Conservation (phyloP, 2,797 vertebrate genomes). For the Lutra lutra region DNA sequence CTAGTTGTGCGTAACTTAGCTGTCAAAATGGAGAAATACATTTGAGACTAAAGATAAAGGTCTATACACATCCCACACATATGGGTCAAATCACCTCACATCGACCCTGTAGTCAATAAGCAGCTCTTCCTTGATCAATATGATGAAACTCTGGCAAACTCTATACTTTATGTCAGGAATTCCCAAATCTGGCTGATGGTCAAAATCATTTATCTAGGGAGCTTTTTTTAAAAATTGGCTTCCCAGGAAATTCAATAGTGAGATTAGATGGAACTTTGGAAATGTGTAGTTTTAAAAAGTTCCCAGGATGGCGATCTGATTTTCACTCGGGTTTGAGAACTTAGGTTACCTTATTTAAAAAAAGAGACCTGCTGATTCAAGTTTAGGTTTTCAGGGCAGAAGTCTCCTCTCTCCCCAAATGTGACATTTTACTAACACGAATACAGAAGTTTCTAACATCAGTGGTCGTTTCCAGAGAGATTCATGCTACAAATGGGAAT, state of each 20-base stretch:
- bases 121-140: slow-evolving; percentile 61
- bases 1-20: background rate
- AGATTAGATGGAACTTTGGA: slow-evolving; percentile 47
- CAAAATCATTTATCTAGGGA: slow-evolving; percentile 12
- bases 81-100: background rate
- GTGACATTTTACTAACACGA: slow-evolving; percentile 55
- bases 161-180: background rate
- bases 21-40: slow-evolving; percentile 57
- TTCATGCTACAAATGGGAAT: slow-evolving; percentile 29
- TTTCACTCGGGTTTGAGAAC: slow-evolving; percentile 30
- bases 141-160: slow-evolving; percentile 69
- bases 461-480: slow-evolving; percentile 57
- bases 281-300: background rate
- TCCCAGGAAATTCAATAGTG: slow-evolving; percentile 12
- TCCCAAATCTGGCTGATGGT: slow-evolving; percentile 32
- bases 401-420: background rate
- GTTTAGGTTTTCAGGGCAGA: slow-evolving; percentile 60
- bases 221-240: background rate
- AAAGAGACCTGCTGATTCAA: slow-evolving; percentile 78
- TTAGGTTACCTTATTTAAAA: slow-evolving; percentile 80
- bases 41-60: slow-evolving; percentile 21
- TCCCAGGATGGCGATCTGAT: slow-evolving; percentile 15
- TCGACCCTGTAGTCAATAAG: background rate
- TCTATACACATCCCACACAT: background rate
- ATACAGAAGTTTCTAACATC: slow-evolving; percentile 58